A percentile compares a stretch with the other conserved stretches of the same genome.
These are phyloP conservation scores for Criorhina ranunculi DNA, from an alignment of 2,888 invertebrate genomes.

Conservation along the genomic window DNA sequence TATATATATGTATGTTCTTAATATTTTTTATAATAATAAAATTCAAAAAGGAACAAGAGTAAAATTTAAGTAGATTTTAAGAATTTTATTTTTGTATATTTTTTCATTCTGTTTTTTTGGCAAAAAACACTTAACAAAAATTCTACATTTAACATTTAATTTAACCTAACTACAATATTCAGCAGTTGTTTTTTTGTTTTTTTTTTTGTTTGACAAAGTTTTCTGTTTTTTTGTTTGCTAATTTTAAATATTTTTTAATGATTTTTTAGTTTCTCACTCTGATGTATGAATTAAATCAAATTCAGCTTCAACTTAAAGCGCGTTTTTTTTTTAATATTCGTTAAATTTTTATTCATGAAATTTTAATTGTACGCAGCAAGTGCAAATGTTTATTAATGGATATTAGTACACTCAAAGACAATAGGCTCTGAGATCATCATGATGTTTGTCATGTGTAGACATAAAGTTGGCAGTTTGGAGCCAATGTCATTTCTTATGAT, in stretches of 20 bases:
- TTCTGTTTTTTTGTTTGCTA: background rate
- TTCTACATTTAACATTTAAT: constrained; percentile 50
- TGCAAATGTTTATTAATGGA: background rate
- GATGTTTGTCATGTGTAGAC: too few species aligned
- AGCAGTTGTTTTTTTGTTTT: constrained; percentile 43
- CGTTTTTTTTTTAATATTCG: background rate
- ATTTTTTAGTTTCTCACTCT: constrained; percentile 58
- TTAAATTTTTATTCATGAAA: background rate
- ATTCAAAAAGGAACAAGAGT: constrained; percentile 9
- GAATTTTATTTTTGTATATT: background rate
- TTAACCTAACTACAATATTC: constrained; percentile 64
- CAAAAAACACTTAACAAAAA: constrained; percentile 47
- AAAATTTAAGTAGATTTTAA: constrained; percentile 16
- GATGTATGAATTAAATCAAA: constrained; percentile 35
- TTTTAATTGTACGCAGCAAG: background rate
- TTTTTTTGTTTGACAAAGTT: constrained; percentile 16
- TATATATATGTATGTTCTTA: background rate
- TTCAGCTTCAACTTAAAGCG: constrained; percentile 38
- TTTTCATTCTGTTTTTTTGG: constrained; percentile 7
- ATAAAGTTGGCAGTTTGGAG: too few species aligned
- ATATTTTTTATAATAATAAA: constrained; percentile 5
- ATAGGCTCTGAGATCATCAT: too few species aligned
- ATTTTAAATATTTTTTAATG: constrained; percentile 36
- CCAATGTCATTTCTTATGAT: too few species aligned
- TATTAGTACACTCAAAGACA: too few species aligned